phyloP scores from a whole-genome alignment of 2,888 invertebrate species.

The Morpho helenor region DNA sequence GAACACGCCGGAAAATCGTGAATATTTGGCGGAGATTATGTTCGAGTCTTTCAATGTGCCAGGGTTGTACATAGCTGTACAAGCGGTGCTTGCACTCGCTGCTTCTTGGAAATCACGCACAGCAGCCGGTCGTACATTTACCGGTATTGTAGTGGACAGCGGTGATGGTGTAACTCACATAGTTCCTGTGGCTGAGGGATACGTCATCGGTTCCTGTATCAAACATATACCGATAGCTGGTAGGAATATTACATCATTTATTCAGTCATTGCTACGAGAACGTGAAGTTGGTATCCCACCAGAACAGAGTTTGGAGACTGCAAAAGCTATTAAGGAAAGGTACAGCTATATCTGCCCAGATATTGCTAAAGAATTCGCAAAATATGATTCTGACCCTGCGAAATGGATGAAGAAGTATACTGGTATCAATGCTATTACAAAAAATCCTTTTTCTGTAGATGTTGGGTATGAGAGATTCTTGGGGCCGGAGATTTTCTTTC shows the following conservation, averaged over 20 bases:
- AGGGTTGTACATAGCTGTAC: conserved; percentile 99
- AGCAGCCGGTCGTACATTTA: conserved; percentile 94
- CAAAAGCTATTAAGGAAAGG: conserved; percentile 98
- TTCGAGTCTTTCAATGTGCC: conserved; percentile 99
- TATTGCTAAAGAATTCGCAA: conserved; percentile 99
- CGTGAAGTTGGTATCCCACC: conserved; percentile 98
- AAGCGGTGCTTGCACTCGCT: conserved; percentile 98
- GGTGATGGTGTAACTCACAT: conserved; percentile 99
- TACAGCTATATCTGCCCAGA: conserved; percentile 98
- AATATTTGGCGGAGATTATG: conserved; percentile 99
- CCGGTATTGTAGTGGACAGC: conserved; percentile 99
- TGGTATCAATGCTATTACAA: conserved; percentile 95
- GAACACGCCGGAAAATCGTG: conserved; percentile 99
- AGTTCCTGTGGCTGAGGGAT: conserved; percentile 99
- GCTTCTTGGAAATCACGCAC: conserved; percentile 98
- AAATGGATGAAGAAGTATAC: conserved; percentile 98
- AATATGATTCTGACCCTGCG: conserved; percentile 96
- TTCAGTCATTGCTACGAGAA: conserved; percentile 97
- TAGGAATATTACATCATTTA: conserved; percentile 98
- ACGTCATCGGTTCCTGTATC: conserved; percentile 99
- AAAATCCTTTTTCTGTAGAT: conserved; percentile 94
- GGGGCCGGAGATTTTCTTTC: conserved; percentile 99
- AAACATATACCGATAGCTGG: conserved; percentile 99
- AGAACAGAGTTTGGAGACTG: conserved; percentile 99
- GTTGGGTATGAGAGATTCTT: conserved; percentile 98